Conservation (phyloP, 2,888 invertebrate genomes). For the Agriotes lineatus region DNA sequence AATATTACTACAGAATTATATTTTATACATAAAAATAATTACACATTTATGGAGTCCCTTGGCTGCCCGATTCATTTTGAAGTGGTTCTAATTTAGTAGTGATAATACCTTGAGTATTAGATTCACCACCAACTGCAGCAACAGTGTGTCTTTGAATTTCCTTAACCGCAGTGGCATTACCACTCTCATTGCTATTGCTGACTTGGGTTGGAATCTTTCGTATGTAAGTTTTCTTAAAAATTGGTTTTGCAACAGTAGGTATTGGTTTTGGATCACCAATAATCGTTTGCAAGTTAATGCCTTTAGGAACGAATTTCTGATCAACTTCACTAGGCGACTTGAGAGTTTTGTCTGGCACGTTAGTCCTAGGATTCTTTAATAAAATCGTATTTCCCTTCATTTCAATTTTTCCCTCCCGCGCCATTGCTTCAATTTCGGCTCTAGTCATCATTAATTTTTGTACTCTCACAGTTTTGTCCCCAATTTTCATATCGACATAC, state of each 20-base stretch:
- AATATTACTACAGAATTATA: too few relatives aligned
- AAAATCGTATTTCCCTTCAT: conserved; percentile 67
- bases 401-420: conserved; percentile 75
- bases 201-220: conserved; percentile 32
- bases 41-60: too few relatives aligned
- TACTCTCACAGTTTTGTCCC: conserved; percentile 74
- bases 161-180: neutral
- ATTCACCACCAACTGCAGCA: neutral
- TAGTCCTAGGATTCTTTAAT: conserved; percentile 48
- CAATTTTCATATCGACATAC: conserved; percentile 64
- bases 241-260: neutral
- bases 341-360: neutral
- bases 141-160: neutral
- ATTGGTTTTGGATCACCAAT: neutral
- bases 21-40: too few relatives aligned
- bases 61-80: too few relatives aligned
- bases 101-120: too few relatives aligned
- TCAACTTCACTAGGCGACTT: neutral
- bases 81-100: too few relatives aligned
- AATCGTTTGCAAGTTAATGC: neutral
- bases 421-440: conserved; percentile 76
- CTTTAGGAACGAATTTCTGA: neutral
- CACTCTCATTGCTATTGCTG: neutral
- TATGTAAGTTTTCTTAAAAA: conserved; percentile 50
- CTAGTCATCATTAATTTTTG: conserved; percentile 77